phyloP scores from a whole-genome alignment of 2,888 invertebrate genomes.

The Drosophila pseudotalamancana region DNA sequence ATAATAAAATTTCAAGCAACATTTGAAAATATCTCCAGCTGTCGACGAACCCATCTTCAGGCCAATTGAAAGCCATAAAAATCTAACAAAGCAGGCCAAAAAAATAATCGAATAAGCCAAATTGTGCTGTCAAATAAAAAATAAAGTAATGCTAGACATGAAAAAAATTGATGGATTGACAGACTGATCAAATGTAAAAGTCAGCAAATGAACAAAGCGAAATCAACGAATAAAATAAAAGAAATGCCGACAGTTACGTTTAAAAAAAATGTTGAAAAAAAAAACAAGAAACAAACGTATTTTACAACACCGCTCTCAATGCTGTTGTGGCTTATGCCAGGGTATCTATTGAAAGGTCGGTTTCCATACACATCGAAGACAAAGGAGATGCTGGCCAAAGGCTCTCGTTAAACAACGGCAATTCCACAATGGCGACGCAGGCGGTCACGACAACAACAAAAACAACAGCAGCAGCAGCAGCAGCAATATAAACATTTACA shows the following conservation, averaged over 20 bases:
- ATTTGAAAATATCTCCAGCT: too few relatives aligned
- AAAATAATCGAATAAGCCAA: not conserved
- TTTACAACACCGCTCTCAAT: not conserved
- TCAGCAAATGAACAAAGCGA: not conserved
- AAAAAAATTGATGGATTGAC: not conserved
- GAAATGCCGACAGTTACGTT: not conserved
- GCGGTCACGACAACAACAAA: slow-evolving; percentile 25
- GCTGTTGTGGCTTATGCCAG: slow-evolving; percentile 5
- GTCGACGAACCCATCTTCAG: too few relatives aligned
- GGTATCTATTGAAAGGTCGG: slow-evolving; percentile 47
- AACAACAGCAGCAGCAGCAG: slow-evolving; percentile 8
- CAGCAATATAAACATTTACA: slow-evolving; percentile 6
- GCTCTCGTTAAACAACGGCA: slow-evolving; percentile 48
- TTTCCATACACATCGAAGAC: slow-evolving; percentile 36
- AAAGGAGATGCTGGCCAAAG: slow-evolving; percentile 38
- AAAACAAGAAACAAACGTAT: too few relatives aligned
- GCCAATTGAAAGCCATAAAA: not conserved
- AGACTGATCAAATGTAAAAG: not conserved
- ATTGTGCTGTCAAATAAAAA: not conserved
- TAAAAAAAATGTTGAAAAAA: not conserved
- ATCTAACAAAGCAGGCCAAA: not conserved
- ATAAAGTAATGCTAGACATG: not conserved
- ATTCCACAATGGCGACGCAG: slow-evolving; percentile 53
- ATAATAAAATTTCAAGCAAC: too few relatives aligned
- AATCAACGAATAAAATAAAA: not conserved